phyloP scores from a whole-genome alignment of 2,888 invertebrate species.

The Trypoxylon attenuatum region DNA sequence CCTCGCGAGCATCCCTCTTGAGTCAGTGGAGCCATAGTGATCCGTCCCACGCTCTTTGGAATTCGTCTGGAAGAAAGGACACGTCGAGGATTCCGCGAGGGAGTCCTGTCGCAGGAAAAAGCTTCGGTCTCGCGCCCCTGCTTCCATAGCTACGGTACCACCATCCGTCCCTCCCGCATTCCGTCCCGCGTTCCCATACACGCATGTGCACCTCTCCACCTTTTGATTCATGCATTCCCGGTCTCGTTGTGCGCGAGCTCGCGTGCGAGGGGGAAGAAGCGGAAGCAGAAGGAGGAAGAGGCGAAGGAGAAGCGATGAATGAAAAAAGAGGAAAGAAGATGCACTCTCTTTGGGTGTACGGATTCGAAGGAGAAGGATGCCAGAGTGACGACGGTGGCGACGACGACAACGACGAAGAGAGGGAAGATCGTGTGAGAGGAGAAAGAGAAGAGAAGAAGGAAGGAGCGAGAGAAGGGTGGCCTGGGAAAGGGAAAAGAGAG shows the following conservation, averaged over 20 bases:
- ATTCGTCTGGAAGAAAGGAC: slow-evolving; percentile 1
- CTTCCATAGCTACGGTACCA: slow-evolving; percentile 61
- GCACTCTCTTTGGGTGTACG: slow-evolving; percentile 21
- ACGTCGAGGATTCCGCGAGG: neutral
- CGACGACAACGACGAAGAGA: neutral
- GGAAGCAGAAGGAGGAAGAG: neutral
- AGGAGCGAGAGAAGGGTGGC: slow-evolving; percentile 2
- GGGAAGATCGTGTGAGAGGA: neutral
- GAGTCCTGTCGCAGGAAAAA: slow-evolving; percentile 44
- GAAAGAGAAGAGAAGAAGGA: slow-evolving; percentile 15
- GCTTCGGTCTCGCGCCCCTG: slow-evolving; percentile 25
- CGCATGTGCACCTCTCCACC: slow-evolving; percentile 49
- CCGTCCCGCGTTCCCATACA: slow-evolving; percentile 60
- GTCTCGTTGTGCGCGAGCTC: slow-evolving; percentile 29
- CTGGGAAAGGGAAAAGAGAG: too few relatives aligned
- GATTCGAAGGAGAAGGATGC: slow-evolving; percentile 20
- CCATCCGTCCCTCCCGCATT: slow-evolving; percentile 62
- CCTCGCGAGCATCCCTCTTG: too few relatives aligned
- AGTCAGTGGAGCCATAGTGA: too few relatives aligned
- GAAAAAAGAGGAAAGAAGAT: slow-evolving; percentile 36
- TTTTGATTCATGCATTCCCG: slow-evolving; percentile 60
- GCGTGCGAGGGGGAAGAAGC: slow-evolving; percentile 18
- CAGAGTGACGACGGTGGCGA: slow-evolving; percentile 10
- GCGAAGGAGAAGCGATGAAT: slow-evolving; percentile 31
- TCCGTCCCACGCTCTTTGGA: too few relatives aligned